Percentiles rank a stretch among this genome's conserved stretches.
phyloP scores from a whole-genome alignment of 2,113 vertebrate genomes.

The Chloropsis hardwickii region DNA sequence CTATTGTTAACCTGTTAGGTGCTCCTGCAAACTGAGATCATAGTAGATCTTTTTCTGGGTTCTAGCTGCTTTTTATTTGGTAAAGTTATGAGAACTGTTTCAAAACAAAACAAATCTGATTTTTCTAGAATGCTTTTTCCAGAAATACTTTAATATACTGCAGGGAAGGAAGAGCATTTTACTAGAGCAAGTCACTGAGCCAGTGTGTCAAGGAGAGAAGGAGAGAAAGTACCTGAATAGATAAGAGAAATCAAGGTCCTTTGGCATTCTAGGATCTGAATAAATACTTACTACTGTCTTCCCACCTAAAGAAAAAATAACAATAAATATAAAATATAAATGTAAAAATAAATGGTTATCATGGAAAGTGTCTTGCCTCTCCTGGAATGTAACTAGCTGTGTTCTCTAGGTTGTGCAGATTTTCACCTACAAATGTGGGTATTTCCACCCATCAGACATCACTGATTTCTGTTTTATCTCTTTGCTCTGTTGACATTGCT shows the following conservation, averaged over 20 bases:
- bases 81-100: not conserved
- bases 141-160: not conserved
- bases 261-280: not conserved
- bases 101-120: not conserved
- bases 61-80: not conserved
- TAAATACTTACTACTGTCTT: not conserved
- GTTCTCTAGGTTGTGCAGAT: not conserved
- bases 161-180: not conserved
- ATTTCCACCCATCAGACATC: not conserved
- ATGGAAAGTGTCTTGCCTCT: not conserved
- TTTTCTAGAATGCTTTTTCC: not conserved
- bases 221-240: not conserved
- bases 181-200: not conserved
- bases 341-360: not conserved
- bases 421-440: conserved; percentile 2
- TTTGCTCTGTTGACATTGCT: conserved; percentile 26
- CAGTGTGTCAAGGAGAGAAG: not conserved
- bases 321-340: not conserved
- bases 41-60: not conserved
- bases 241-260: not conserved
- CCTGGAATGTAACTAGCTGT: not conserved
- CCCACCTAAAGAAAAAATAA: not conserved
- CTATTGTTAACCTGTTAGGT: not conserved
- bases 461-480: conserved; percentile 25
- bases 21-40: not conserved